phyloP scores from a whole-genome alignment of 2,113 vertebrate species.

The Corvus cornix region DNA sequence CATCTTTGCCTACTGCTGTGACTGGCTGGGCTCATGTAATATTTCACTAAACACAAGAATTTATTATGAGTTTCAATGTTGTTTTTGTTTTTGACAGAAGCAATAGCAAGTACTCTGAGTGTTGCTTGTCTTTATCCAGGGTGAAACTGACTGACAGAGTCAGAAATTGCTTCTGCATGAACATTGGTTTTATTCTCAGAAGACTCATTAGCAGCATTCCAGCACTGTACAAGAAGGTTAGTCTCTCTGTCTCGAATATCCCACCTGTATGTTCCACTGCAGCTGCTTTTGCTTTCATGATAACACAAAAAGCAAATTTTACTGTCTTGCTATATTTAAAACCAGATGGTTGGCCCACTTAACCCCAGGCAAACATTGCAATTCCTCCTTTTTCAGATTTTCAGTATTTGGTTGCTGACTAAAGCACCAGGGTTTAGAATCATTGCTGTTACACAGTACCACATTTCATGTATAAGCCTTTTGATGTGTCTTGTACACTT shows the following conservation, averaged over 20 bases:
- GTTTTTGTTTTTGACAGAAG: background rate
- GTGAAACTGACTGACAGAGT: background rate
- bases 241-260: background rate
- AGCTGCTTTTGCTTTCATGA: background rate
- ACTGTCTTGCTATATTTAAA: background rate
- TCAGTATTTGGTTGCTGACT: background rate
- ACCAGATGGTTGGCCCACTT: background rate
- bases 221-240: background rate
- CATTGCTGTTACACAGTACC: background rate
- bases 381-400: background rate
- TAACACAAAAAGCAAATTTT: background rate
- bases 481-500: background rate
- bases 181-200: background rate
- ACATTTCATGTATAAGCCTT: background rate
- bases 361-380: background rate
- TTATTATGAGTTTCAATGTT: background rate
- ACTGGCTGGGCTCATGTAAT: background rate
- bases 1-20: background rate
- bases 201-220: background rate
- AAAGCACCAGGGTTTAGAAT: background rate
- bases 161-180: conserved; percentile 4
- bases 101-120: background rate
- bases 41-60: background rate
- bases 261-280: background rate
- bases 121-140: background rate